Conservation (phyloP, 2,888 invertebrate genomes). For the Oeneis ivallda region DNA sequence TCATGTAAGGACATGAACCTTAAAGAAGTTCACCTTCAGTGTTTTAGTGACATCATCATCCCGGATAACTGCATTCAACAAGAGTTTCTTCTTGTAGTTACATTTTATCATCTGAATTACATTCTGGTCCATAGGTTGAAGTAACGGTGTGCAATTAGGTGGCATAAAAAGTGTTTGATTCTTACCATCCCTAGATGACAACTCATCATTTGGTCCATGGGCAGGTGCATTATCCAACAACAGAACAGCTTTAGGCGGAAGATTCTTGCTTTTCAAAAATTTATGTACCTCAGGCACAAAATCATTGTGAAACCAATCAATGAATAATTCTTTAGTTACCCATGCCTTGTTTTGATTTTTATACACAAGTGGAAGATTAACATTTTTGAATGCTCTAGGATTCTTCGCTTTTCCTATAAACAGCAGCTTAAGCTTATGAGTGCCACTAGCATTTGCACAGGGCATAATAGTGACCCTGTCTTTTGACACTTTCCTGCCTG, state of each 20-base stretch:
- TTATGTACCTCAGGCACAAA: slow-evolving; percentile 18
- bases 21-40: too few relatives aligned
- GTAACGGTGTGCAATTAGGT: slow-evolving; percentile 22
- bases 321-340: slow-evolving; percentile 12
- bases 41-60: too few relatives aligned
- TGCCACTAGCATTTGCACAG: slow-evolving; percentile 31
- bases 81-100: slow-evolving; percentile 23
- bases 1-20: too few relatives aligned
- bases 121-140: slow-evolving; percentile 24
- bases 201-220: slow-evolving; percentile 14
- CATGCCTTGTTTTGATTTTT: slow-evolving; percentile 3
- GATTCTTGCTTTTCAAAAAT: slow-evolving; percentile 1
- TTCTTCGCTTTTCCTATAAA: slow-evolving; percentile 14
- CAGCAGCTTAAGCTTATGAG: slow-evolving; percentile 8
- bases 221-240: neutral
- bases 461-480: slow-evolving; percentile 37
- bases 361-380: slow-evolving; percentile 10
- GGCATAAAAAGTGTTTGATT: slow-evolving; percentile 14
- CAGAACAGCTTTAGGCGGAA: too few relatives aligned
- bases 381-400: slow-evolving; percentile 11
- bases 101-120: slow-evolving; percentile 20
- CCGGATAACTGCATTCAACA: neutral
- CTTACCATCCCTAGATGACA: slow-evolving; percentile 13
- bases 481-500: slow-evolving; percentile 36
- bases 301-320: slow-evolving; percentile 14